Conservation (phyloP, 2,888 invertebrate genomes). For the Tipula vernalis region DNA sequence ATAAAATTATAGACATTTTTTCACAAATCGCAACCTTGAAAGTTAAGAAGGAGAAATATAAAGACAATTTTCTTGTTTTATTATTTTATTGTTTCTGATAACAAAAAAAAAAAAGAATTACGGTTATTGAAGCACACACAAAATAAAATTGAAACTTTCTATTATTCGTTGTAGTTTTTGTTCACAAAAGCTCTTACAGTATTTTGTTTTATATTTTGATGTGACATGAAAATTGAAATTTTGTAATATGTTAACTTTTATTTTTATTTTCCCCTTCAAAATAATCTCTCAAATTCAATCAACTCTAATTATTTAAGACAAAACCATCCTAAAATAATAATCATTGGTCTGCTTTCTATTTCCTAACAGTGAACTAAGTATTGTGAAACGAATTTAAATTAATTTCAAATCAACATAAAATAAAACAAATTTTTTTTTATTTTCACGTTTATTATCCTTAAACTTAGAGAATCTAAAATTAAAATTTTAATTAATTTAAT, state of each 20-base stretch:
- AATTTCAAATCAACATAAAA: background rate
- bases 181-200: background rate
- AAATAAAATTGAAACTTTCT: background rate
- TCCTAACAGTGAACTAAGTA: background rate
- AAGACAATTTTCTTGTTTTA: background rate
- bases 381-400: background rate
- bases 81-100: background rate
- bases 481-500: slow-evolving; percentile 4
- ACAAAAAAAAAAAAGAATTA: background rate
- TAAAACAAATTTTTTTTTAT: background rate
- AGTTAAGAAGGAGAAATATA: background rate
- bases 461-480: background rate
- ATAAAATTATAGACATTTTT: background rate
- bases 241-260: background rate
- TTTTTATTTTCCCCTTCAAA: background rate
- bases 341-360: background rate
- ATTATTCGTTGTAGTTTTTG: background rate
- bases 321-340: background rate
- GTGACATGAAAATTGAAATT: background rate
- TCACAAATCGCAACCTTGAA: background rate
- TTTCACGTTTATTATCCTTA: background rate
- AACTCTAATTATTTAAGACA: no score
- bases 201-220: background rate
- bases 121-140: background rate
- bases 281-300: background rate